These are phyloP conservation scores for Caenorhabditis afra DNA, from an alignment of 2,888 invertebrate genomes.

Conservation along the genomic window DNA sequence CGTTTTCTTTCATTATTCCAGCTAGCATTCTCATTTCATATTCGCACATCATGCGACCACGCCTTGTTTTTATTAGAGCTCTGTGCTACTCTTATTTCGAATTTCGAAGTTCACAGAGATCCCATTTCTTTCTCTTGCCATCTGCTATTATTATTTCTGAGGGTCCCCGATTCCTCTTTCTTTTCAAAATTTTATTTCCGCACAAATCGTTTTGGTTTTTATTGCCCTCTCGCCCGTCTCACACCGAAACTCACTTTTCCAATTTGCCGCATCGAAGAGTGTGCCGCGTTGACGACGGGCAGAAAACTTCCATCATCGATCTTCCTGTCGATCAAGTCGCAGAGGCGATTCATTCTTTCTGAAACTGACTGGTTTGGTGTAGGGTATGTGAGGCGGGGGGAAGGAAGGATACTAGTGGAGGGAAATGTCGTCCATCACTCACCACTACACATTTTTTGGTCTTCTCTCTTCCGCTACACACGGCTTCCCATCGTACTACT, in stretches of 20 bases:
- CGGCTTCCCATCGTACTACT: constrained; percentile 47
- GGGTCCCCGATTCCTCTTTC: no score
- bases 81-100: no score
- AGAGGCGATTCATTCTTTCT: constrained; percentile 43
- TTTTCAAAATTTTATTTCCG: no score
- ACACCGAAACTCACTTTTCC: constrained; percentile 48
- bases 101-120: no score
- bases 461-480: constrained; percentile 20
- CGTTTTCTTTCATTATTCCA: no score
- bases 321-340: constrained; percentile 43
- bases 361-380: constrained; percentile 10
- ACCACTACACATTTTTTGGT: constrained; percentile 49
- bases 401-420: neutral
- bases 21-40: no score
- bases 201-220: neutral
- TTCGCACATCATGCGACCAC: no score
- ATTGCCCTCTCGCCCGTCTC: neutral
- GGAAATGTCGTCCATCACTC: constrained; percentile 14
- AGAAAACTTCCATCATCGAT: constrained; percentile 54
- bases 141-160: no score
- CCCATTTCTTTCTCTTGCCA: no score
- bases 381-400: no score
- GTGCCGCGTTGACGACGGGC: constrained; percentile 33
- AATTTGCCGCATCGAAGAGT: constrained; percentile 33
- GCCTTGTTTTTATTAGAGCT: no score